These are phyloP conservation scores for Petrocephalus sullivani DNA, from an alignment of 2,797 vertebrate genomes.

Conservation along the genomic window DNA sequence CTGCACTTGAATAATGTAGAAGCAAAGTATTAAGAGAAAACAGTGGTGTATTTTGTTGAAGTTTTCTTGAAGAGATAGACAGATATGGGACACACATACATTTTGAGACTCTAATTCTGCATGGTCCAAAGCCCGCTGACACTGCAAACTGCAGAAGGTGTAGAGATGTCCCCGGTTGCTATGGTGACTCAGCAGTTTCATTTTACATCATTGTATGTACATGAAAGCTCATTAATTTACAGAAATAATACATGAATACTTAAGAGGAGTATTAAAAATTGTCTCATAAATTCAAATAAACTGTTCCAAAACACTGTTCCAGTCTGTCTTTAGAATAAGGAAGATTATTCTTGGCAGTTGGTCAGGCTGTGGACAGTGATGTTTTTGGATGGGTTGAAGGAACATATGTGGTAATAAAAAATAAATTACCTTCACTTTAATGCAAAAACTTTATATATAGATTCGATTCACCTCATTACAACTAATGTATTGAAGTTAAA, in stretches of 20 bases:
- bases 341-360: constrained; percentile 24
- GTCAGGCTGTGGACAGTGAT: neutral
- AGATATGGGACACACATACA: neutral
- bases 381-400: neutral
- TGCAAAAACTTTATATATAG: constrained; percentile 22
- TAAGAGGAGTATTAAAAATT: constrained; percentile 61
- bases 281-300: constrained; percentile 60
- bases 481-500: neutral
- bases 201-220: constrained; percentile 50
- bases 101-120: neutral
- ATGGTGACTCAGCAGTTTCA: neutral
- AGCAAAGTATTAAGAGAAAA: neutral
- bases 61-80: neutral
- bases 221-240: constrained; percentile 63
- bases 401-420: constrained; percentile 17
- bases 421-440: constrained; percentile 14
- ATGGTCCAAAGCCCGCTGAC: neutral
- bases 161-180: neutral
- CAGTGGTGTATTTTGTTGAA: neutral
- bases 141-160: neutral
- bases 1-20: neutral
- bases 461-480: neutral
- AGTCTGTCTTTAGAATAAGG: constrained; percentile 52
- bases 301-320: constrained; percentile 49
- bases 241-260: constrained; percentile 59